Base-by-base conservation (phyloP, 2,888 invertebrate species). In the Megamerina dolium region DNA sequence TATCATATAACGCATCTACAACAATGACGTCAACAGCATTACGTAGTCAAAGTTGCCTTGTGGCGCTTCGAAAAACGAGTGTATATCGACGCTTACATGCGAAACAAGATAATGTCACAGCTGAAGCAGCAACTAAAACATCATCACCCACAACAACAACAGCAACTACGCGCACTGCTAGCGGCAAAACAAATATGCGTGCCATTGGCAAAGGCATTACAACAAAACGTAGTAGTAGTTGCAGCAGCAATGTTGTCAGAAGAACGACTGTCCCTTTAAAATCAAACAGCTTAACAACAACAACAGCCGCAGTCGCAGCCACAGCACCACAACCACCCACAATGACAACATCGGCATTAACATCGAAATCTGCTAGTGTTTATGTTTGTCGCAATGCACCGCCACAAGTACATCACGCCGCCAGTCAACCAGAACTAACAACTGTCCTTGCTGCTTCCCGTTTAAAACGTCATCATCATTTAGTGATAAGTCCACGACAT, bases 121-220 rank as follows among this genome's bases (percentile, higher is more conserved):
- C n/a, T n/a, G n/a, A n/a, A n/a, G n/a, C n/a, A n/a, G n/a, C n/a
- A n/a, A n/a, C n/a, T n/a, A n/a, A n/a, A n/a, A n/a, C n/a, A n/a
- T n/a, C n/a, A n/a, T n/a, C n/a, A n/a, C n/a, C n/a, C n/a, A n/a
- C n/a, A n/a, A n/a, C n/a, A n/a, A n/a, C n/a, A n/a, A n/a, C n/a
- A 17, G 27, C 10, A 26, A 37, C 29, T 27, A 23, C 26, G 18
- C 10, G 14, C 14, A 13, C 37, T 6, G 13, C 16, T n/a, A 27
- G 3, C 12, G 9, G 3, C 9, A 9, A 21, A 13, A 13, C 16
- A 16, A 16, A n/a, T n/a, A n/a, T n/a, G n/a, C n/a, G n/a, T 46
- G 63, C 63, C 9, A 57, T 63, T 32, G 63, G 63, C 8, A 53
- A 51, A 19, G 54, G 58, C 10, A 45, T 47, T 47, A 20, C 38